Conservation (phyloP, 2,888 invertebrate species). For the Hypselothyrea guttata region DNA sequence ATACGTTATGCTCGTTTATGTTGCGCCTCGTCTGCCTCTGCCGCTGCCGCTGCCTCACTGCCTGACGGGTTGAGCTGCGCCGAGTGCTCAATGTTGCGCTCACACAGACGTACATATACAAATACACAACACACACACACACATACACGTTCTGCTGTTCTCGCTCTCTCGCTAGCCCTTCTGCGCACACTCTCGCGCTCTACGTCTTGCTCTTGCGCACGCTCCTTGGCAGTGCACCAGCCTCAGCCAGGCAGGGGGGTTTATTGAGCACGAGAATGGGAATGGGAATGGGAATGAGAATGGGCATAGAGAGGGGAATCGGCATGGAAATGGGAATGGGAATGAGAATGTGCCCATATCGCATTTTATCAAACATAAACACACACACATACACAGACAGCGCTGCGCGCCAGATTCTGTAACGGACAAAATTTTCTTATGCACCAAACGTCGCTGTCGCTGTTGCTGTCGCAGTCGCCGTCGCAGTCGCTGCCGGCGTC, state of each 20-base stretch:
- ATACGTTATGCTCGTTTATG: conserved; percentile 75
- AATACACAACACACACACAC: conserved; percentile 51
- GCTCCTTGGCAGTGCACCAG: conserved; percentile 43
- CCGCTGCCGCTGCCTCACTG: conserved; percentile 21
- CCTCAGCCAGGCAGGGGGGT: conserved; percentile 49
- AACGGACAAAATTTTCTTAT: conserved; percentile 73
- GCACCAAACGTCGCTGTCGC: conserved; percentile 44
- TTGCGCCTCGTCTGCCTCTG: conserved; percentile 54
- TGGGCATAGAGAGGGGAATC: conserved; percentile 22
- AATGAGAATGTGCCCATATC: conserved; percentile 73
- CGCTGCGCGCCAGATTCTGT: conserved; percentile 69
- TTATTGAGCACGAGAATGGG: conserved; percentile 53
- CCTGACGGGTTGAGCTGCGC: conserved; percentile 31
- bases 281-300: conserved; percentile 27
- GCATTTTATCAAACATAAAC: conserved; percentile 76
- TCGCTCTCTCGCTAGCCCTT: conserved; percentile 12
- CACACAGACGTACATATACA: too few relatives aligned
- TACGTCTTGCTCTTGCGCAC: conserved; percentile 18
- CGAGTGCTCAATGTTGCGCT: conserved; percentile 48
- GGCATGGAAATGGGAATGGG: conserved; percentile 29
- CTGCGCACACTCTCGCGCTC: background rate
- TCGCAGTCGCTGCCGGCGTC: conserved; percentile 9
- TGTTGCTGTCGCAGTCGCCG: conserved; percentile 5
- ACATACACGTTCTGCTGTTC: conserved; percentile 18
- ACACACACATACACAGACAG: conserved; percentile 45